A percentile compares a stretch with the other conserved stretches of the same genome.
phyloP scores from a whole-genome alignment of 2,797 vertebrate species.

The Pangasius mekongensis region DNA sequence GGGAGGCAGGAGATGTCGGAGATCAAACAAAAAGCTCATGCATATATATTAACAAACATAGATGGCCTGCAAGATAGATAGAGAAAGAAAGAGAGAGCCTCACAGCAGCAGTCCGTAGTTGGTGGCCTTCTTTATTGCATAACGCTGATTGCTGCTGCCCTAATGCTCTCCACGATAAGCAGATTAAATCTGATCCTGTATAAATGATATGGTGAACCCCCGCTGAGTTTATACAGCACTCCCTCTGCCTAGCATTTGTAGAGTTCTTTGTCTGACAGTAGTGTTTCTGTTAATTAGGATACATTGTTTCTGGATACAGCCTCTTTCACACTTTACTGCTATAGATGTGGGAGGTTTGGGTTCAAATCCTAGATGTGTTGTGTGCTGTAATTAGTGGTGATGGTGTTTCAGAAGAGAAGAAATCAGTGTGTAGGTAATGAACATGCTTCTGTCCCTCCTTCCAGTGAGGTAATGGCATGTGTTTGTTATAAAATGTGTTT shows the following conservation, averaged over 20 bases:
- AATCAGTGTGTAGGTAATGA: not conserved
- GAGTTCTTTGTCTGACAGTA: slow-evolving; percentile 1
- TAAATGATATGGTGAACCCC: slow-evolving; percentile 9
- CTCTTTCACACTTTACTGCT: not conserved
- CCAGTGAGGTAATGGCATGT: too few relatives aligned
- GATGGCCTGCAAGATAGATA: not conserved
- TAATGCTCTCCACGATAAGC: not conserved
- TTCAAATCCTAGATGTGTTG: not conserved
- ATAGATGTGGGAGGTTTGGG: not conserved
- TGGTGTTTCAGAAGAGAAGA: not conserved
- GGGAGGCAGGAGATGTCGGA: slow-evolving; percentile 3
- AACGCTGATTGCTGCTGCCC: slow-evolving; percentile 26
- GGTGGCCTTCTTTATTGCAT: slow-evolving; percentile 16
- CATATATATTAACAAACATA: slow-evolving; percentile 15
- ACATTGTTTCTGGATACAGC: not conserved
- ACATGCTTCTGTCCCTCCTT: not conserved
- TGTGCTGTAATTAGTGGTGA: not conserved
- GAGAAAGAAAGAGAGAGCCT: not conserved
- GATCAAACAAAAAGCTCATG: slow-evolving; percentile 20
- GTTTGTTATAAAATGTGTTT: not conserved
- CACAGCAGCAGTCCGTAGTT: not conserved
- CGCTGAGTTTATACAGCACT: not conserved
- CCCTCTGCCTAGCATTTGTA: not conserved
- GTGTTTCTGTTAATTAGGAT: not conserved
- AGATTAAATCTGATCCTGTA: slow-evolving; percentile 31